Evolutionary conservation across 2,888 invertebrate species (phyloP), one percentile per base, ranked within the genome.

Genomic region (Dasypolia templi): DNA sequence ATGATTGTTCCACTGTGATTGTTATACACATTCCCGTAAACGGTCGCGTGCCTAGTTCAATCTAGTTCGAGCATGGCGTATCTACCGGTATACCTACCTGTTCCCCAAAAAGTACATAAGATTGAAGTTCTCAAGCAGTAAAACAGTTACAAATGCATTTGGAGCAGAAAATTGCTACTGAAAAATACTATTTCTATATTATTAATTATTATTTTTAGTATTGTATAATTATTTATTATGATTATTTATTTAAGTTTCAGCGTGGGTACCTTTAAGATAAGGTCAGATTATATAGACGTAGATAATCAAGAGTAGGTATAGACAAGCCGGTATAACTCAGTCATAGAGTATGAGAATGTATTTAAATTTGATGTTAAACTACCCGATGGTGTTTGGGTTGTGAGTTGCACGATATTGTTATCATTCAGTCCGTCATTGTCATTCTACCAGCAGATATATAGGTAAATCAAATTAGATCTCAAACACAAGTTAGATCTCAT

Each of bases 181-280:
- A 87, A 86, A 83, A 76, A 59, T 75, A 79, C 85, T 84, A 86
- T 72, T 64, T 84, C 87, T 85, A 85, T 72, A 67, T 79, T 77
- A 75, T 69, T 79, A 58, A 71, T 71, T 78, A 71, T 84, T 75
- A 81, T 75, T 73, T 67, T 62, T 85, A 81, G 51, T 67, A 70
- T 73, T 79, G 72, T 69, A 77, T 83, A 75, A 80, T 75, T 79
- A 85, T 73, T 77, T 68, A 70, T 70, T 72, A 78, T 80, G 66
- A 75, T 69, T 84, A 85, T 72, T 82, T 55, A 75, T 71, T 77
- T 53, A 68, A 83, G 72, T 56, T 65, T 80, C 72, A 79, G 80
- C 73, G 64, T 69, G 44, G 42, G 62, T 55, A 72, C 29, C n/a
- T 79, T 56, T 77, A 68, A 56, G 58, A 53, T 55, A 69, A 70